Evolutionary conservation across 2,888 invertebrate species (phyloP), one percentile per base, ranked within the genome.

Genomic region (Nowickia ferox): DNA sequence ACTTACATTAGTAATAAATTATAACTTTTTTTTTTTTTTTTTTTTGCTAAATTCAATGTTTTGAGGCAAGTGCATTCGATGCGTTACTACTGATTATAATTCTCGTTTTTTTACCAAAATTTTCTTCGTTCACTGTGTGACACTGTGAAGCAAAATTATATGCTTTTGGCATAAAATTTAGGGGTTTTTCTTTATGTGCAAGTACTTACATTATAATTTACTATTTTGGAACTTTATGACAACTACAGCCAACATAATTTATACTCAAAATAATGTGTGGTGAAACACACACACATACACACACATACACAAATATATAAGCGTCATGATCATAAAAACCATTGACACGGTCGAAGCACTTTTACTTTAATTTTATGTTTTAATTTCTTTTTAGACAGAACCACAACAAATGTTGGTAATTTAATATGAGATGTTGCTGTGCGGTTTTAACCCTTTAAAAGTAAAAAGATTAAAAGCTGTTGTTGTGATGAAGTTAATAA

Each of bases 321-420:
- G 66, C n/a, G 66, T 61, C 66, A 68, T 63, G 76, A 55, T 53
- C 61, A 80, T 68, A 76, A 68, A 85, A 66, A 61, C 42, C 2
- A 53, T 82, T 83, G 83, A 86, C 83, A 86, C 71, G 79, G 57
- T 71, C 83, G 66, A 59, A 78, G 77, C 63, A 83, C 79, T 86
- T 86, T 86, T 86, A 82, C 85, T 86, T 86, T 76, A 86, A 63
- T 78, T 78, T 59, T 3, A 46, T 46, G 71, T 83, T 82, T 78
- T 40, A 75, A 59, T 75, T 69, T 80, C 44, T 63, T 65, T 69
- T 38, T 4, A 42, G 40, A 59, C 61, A 79, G 51, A 75, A 63
- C 59, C 55, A 15, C 40, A 48, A 72, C 30, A 65, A 48, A n/a
- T 10, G 9, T 22, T 40, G 40, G 65, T 40, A 71, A 38, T 46